Percentiles rank a stretch among this genome's conserved stretches.
These are phyloP conservation scores for Drosophila pseudotakahashii DNA, from an alignment of 2,888 invertebrate genomes.

Conservation along the genomic window DNA sequence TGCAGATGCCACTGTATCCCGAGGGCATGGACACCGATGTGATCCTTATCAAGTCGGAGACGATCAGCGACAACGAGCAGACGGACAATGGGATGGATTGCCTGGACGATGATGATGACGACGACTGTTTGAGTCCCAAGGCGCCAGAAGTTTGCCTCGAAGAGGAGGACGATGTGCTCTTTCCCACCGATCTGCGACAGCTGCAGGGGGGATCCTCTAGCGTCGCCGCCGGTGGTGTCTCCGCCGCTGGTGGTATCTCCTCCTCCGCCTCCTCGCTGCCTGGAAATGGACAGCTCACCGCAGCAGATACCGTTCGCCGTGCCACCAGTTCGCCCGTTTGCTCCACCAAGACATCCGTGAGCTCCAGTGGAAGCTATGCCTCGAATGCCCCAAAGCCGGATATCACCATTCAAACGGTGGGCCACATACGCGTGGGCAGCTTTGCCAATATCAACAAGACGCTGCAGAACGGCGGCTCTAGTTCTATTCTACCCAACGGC, in stretches of 20 bases:
- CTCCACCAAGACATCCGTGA: constrained; percentile 63
- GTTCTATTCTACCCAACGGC: background rate
- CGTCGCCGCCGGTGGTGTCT: constrained; percentile 13
- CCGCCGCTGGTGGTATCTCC: background rate
- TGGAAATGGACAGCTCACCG: background rate
- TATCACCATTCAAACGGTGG: constrained; percentile 74
- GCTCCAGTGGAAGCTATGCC: constrained; percentile 63
- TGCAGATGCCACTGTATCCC: constrained; percentile 59
- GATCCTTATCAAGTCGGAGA: constrained; percentile 84
- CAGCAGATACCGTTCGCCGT: constrained; percentile 9
- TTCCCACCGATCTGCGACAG: constrained; percentile 79
- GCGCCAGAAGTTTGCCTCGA: constrained; percentile 84
- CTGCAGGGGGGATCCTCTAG: constrained; percentile 48
- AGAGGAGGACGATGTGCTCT: constrained; percentile 83
- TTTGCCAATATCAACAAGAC: constrained; percentile 79
- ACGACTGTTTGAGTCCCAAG: constrained; percentile 83
- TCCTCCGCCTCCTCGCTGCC: constrained; percentile 29
- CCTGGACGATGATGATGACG: constrained; percentile 81
- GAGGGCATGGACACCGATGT: constrained; percentile 83
- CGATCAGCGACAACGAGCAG: constrained; percentile 84
- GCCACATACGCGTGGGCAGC: constrained; percentile 80
- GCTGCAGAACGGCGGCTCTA: constrained; percentile 62
- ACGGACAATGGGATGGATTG: constrained; percentile 79
- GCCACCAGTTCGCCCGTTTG: constrained; percentile 65
- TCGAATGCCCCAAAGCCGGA: constrained; percentile 67